Conservation (phyloP, 2,888 invertebrate species). For the Agrotis clavis region DNA sequence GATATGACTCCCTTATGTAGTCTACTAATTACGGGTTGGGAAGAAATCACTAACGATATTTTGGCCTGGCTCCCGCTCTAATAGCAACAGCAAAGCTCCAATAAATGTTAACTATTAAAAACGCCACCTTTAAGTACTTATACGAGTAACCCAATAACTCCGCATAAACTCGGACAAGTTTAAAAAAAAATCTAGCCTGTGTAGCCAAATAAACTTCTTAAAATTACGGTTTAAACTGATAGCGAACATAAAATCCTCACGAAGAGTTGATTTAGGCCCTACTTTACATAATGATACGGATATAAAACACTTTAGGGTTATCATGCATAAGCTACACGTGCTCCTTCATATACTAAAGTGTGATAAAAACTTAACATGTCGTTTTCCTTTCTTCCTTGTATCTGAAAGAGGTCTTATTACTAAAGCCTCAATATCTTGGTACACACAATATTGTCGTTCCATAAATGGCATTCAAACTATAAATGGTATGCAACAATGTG, state of each 20-base stretch:
- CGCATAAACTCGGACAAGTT: constrained; percentile 12
- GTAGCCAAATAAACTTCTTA: constrained; percentile 52
- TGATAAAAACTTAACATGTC: constrained; percentile 48
- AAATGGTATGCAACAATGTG: constrained; percentile 33
- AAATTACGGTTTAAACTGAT: constrained; percentile 77
- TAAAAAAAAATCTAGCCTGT: constrained; percentile 31
- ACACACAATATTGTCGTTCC: constrained; percentile 1
- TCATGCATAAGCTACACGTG: constrained; percentile 58
- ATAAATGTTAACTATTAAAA: too few relatives aligned
- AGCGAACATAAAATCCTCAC: constrained; percentile 79
- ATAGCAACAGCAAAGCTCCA: neutral
- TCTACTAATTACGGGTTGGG: too few relatives aligned
- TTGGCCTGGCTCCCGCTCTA: too few relatives aligned
- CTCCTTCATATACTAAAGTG: constrained; percentile 67
- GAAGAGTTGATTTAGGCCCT: constrained; percentile 85
- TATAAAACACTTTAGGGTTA: constrained; percentile 71
- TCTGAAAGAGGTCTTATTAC: neutral
- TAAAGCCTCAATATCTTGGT: neutral
- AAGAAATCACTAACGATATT: too few relatives aligned
- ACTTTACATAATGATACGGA: constrained; percentile 84
- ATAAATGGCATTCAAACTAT: constrained; percentile 15
- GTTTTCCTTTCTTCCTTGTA: constrained; percentile 16
- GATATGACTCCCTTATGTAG: too few relatives aligned
- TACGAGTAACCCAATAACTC: neutral
- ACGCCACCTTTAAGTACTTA: neutral